Percentiles rank a stretch among this genome's conserved stretches.
Conservation (phyloP, 2,888 invertebrate species). For the Ichneumoninae sp. region DNA sequence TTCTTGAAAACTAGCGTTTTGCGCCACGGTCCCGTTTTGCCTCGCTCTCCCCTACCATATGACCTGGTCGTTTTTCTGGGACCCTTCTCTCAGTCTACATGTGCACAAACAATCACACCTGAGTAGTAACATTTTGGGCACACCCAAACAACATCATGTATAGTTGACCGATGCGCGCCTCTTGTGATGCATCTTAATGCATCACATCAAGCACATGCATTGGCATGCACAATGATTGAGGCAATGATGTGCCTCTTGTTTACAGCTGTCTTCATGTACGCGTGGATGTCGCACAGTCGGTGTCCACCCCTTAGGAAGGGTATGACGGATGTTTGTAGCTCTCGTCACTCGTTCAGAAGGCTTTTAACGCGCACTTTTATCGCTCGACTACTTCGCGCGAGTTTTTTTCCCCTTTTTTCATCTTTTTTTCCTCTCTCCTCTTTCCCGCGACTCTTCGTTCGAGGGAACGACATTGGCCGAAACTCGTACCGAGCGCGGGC, state of each 20-base stretch:
- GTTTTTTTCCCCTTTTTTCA: slow-evolving; percentile 10
- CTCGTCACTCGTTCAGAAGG: slow-evolving; percentile 41
- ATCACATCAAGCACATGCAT: no score
- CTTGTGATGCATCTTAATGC: no score
- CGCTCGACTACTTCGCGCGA: slow-evolving; percentile 18
- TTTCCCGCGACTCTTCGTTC: neutral
- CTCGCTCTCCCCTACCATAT: no score
- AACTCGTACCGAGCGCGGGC: neutral
- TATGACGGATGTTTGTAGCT: slow-evolving; percentile 47
- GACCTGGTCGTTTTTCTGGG: no score
- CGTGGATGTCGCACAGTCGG: neutral
- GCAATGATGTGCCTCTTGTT: neutral
- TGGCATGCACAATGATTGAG: no score
- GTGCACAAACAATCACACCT: neutral
- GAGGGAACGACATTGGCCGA: neutral
- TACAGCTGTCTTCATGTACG: neutral
- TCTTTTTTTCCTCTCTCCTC: slow-evolving; percentile 2
- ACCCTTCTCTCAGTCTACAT: no score
- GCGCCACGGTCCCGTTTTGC: no score
- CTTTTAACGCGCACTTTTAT: slow-evolving; percentile 44
- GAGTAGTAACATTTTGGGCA: neutral
- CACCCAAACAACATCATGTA: neutral
- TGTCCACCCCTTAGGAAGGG: neutral
- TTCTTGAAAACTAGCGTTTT: no score
- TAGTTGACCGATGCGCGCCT: neutral